These are phyloP conservation scores for Callocephalon fimbriatum DNA, from an alignment of 2,113 vertebrate species.

Conservation along the genomic window DNA sequence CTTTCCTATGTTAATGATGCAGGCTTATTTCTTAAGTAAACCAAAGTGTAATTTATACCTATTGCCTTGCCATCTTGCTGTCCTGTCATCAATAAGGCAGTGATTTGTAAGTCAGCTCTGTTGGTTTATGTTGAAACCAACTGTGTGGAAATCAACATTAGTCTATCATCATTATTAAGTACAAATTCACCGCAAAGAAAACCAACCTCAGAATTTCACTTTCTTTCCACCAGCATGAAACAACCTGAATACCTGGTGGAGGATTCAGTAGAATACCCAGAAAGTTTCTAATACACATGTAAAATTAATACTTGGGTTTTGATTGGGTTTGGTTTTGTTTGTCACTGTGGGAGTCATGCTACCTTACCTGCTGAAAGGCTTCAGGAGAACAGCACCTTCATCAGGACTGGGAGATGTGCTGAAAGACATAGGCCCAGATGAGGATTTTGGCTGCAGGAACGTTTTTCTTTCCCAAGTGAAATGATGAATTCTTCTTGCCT, in stretches of 20 bases:
- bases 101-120: neutral
- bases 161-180: neutral
- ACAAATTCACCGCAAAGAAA: neutral
- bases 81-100: neutral
- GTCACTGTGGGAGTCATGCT: neutral
- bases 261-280: neutral
- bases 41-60: neutral
- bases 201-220: neutral
- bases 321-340: neutral
- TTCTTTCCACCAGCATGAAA: neutral
- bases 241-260: neutral
- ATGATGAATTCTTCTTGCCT: neutral
- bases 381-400: neutral
- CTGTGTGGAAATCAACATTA: neutral
- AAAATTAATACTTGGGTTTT: neutral
- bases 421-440: neutral
- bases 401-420: neutral
- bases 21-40: conserved; percentile 38
- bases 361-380: neutral
- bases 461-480: neutral
- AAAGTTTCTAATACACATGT: neutral
- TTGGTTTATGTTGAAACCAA: neutral
- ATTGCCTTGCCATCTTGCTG: neutral
- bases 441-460: neutral
- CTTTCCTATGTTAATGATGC: conserved; percentile 50